phyloP scores from a whole-genome alignment of 2,113 vertebrate genomes.

The Phalacrocorax carbo region DNA sequence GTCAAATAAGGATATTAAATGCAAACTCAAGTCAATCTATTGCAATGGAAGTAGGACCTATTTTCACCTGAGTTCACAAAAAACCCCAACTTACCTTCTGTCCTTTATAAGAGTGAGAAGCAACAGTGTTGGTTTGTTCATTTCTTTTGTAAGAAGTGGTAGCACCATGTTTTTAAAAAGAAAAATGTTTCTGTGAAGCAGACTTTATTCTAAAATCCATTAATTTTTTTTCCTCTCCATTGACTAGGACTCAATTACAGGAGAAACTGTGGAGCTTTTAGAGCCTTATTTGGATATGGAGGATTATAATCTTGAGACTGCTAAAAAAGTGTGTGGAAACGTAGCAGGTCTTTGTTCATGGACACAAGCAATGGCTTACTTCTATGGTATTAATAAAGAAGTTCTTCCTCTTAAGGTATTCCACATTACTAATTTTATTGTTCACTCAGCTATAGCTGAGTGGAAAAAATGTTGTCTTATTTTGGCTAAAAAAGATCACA shows the following conservation, averaged over 20 bases:
- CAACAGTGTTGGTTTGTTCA: neutral
- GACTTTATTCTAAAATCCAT: neutral
- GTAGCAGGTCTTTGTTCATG: slow-evolving; percentile 87
- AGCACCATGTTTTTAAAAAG: neutral
- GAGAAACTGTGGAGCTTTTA: slow-evolving; percentile 83
- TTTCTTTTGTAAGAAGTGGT: neutral
- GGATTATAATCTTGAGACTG: slow-evolving; percentile 84
- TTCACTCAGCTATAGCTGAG: neutral
- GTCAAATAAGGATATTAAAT: neutral
- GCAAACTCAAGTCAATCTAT: neutral
- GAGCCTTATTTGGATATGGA: slow-evolving; percentile 83
- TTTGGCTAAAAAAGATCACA: neutral
- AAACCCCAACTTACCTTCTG: neutral
- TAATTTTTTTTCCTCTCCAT: neutral
- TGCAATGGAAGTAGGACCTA: neutral
- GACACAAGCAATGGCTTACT: slow-evolving; percentile 86
- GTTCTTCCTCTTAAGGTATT: slow-evolving; percentile 86
- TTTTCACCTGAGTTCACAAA: neutral
- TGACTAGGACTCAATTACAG: slow-evolving; percentile 83
- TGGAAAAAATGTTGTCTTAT: fast-evolving
- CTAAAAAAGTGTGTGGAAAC: slow-evolving; percentile 85
- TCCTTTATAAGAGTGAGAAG: neutral
- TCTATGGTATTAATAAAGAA: slow-evolving; percentile 86
- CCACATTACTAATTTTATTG: neutral
- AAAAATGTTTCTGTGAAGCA: neutral